These are phyloP conservation scores for Idaea straminata DNA, from an alignment of 2,888 invertebrate species.

Conservation along the genomic window DNA sequence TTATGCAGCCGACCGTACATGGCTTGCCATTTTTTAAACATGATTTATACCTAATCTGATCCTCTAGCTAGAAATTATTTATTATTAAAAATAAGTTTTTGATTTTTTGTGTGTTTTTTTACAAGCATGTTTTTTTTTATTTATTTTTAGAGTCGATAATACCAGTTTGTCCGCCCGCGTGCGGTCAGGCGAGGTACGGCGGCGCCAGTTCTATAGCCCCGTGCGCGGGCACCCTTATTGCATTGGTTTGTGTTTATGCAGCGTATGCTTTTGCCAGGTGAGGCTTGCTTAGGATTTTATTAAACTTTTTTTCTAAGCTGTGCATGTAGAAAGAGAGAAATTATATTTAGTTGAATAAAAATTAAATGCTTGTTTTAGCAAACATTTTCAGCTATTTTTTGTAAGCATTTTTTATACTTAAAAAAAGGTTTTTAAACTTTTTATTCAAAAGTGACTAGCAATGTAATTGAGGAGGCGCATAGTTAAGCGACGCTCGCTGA, in stretches of 20 bases:
- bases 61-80: too few relatives aligned
- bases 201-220: constrained; percentile 69
- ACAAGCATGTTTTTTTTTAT: constrained; percentile 21
- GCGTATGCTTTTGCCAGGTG: constrained; percentile 48
- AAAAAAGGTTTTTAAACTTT: too few relatives aligned
- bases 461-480: too few relatives aligned
- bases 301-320: constrained; percentile 6
- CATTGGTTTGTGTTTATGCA: constrained; percentile 38
- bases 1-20: too few relatives aligned
- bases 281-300: constrained; percentile 25
- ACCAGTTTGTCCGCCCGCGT: constrained; percentile 96
- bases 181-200: constrained; percentile 84
- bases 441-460: too few relatives aligned
- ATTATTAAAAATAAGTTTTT: neutral
- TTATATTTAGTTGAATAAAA: too few relatives aligned
- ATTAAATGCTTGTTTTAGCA: too few relatives aligned
- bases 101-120: constrained; percentile 6
- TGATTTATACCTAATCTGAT: too few relatives aligned
- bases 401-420: too few relatives aligned
- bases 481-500: too few relatives aligned
- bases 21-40: too few relatives aligned
- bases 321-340: neutral
- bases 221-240: constrained; percentile 32
- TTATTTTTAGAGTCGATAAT: constrained; percentile 88
- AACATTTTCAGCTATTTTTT: too few relatives aligned